These are phyloP conservation scores for Pachypsylla venusta DNA, from an alignment of 1,140 invertebrate species.

Conservation along the genomic window DNA sequence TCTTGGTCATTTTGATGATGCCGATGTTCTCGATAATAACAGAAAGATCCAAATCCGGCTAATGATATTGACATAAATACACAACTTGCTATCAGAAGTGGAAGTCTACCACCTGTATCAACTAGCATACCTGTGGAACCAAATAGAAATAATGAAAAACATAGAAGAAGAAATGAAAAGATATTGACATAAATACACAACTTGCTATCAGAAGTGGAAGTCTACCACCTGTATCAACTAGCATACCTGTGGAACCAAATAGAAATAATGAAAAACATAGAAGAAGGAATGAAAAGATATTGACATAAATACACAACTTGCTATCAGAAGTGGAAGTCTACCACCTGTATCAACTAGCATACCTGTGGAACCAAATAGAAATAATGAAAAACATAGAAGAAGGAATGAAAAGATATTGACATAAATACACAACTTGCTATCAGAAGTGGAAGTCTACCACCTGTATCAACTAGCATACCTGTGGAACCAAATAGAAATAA, in stretches of 20 bases:
- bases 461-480: conserved; percentile 54
- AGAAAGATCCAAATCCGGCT: conserved; percentile 61
- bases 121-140: conserved; percentile 41
- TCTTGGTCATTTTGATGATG: conserved; percentile 16
- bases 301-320: conserved; percentile 68
- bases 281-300: conserved; percentile 62
- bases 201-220: conserved; percentile 60
- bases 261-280: too few relatives aligned
- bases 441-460: conserved; percentile 56
- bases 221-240: conserved; percentile 63
- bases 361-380: not conserved
- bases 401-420: conserved; percentile 64
- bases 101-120: conserved; percentile 58
- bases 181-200: conserved; percentile 65
- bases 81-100: conserved; percentile 58
- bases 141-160: too few relatives aligned
- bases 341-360: conserved; percentile 65
- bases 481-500: not conserved
- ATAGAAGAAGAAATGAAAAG: conserved; percentile 42
- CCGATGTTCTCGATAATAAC: conserved; percentile 45
- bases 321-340: conserved; percentile 54
- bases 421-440: conserved; percentile 68
- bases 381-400: too few relatives aligned
- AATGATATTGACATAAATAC: conserved; percentile 66
- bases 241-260: conserved; percentile 32